Evolutionary conservation across 2,797 vertebrate genomes (phyloP).

Genomic region (Apogon talboti): DNA sequence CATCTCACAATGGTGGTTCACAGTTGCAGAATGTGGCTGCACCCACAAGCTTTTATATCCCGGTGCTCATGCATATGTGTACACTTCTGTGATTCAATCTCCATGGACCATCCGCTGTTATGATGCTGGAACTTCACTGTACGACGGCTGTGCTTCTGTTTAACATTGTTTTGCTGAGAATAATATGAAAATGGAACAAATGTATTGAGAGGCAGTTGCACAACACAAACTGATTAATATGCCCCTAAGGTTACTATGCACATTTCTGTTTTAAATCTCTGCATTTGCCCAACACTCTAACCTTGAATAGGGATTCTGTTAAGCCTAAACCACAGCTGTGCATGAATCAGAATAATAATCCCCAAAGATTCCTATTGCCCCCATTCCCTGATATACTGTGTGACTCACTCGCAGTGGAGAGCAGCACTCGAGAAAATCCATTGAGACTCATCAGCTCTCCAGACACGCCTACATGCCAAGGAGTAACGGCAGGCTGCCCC

Average conservation of each 20-base stretch:
- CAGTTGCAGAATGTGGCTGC: constrained; percentile 69
- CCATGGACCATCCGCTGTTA: constrained; percentile 59
- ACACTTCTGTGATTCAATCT: constrained; percentile 66
- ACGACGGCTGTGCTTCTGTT: constrained; percentile 50
- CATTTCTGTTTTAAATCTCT: constrained; percentile 31
- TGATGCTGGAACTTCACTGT: constrained; percentile 27
- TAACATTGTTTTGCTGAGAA: constrained; percentile 17
- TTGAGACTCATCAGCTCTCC: constrained; percentile 67
- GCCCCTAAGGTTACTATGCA: not conserved
- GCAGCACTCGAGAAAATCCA: constrained; percentile 68
- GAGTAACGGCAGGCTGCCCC: constrained; percentile 55
- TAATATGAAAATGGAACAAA: constrained; percentile 22
- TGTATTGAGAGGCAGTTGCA: constrained; percentile 11
- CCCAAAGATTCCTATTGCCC: constrained; percentile 70
- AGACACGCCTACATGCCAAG: constrained; percentile 63
- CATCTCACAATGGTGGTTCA: constrained; percentile 63
- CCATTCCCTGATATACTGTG: constrained; percentile 63
- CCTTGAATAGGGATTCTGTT: constrained; percentile 62
- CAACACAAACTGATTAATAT: not conserved
- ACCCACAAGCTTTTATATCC: constrained; percentile 68
- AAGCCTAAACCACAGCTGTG: constrained; percentile 75
- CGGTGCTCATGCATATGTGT: constrained; percentile 45
- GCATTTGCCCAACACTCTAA: constrained; percentile 27
- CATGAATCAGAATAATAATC: constrained; percentile 78
- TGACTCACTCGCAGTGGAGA: constrained; percentile 70